Evolutionary conservation across 2,888 invertebrate species (phyloP), one percentile per base, ranked within the genome.

Genomic region (Stenichneumon culpator): DNA sequence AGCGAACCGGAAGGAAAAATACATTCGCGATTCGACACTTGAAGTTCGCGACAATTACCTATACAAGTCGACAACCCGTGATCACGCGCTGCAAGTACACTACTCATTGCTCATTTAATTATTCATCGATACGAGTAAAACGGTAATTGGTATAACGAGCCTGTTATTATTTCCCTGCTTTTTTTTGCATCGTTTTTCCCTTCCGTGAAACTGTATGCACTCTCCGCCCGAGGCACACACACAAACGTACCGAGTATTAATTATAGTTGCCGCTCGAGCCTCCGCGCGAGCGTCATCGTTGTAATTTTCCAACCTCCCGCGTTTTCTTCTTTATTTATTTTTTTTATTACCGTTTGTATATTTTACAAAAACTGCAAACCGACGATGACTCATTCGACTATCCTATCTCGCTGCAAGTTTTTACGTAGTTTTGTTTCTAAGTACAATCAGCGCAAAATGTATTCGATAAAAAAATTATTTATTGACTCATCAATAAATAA

Each of bases 51-150:
- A 19, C 52, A n/a, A 54, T 39, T 67, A 19, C 16, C 19, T n/a
- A 14, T 25, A 57, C 54, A 39, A 54, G 80, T 73, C 80, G 73
- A 80, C 73, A 80, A 80, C 80, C 80, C 73, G 73, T 57, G 72
- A 80, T 73, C 73, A 16, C 19, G 6, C 54, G 32, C 28, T 9
- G 14, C n/a, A 36, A 52, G 16, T n/a, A 39, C 73, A n/a, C 65
- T 44, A 44, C 69, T 54, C 25, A 60, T 39, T 57, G 16, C 25
- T 50, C 54, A 28, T 39, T 67, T 50, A 25, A 80, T 80, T 73
- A 80, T 80, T 54, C 80, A 73, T 67, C 73, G 65, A 73, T 73
- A 80, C 47, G 70, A 82, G 70, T 39, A n/a, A 77, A 82, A 69
- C 77, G 68, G 63, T 77, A 82, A 82, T 82, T 77, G 68, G 50